Percentiles rank a stretch among this genome's conserved stretches.
Evolutionary conservation across 2,113 vertebrate species (phyloP).

Genomic region (Anhinga rufa): DNA sequence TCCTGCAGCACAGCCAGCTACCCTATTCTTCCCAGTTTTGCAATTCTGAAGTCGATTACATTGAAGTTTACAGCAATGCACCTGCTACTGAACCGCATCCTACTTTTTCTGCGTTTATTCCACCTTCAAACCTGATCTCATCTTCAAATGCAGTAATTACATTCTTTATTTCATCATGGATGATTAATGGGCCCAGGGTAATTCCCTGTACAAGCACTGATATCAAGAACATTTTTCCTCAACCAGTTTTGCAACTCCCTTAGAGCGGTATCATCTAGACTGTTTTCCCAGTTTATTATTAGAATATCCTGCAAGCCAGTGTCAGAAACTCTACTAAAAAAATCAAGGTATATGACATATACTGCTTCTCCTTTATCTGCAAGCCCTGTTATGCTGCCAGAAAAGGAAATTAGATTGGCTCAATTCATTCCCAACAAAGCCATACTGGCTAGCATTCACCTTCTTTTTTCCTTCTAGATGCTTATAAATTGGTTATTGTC

Average conservation of each 20-base stretch:
- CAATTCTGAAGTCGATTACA: background rate
- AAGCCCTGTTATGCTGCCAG: background rate
- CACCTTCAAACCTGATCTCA: background rate
- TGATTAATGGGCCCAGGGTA: constrained; percentile 3
- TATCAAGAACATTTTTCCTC: background rate
- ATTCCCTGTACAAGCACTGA: background rate
- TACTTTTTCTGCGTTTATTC: background rate
- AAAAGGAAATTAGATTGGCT: constrained; percentile 36
- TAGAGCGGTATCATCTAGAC: background rate
- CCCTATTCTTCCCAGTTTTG: background rate
- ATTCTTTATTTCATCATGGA: background rate
- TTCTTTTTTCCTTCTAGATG: background rate
- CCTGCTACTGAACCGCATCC: background rate
- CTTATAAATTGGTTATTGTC: constrained; percentile 17
- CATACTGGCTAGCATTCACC: background rate
- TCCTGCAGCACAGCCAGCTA: background rate
- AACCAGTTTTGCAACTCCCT: constrained; percentile 10
- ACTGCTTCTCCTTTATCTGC: background rate
- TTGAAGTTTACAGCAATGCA: background rate
- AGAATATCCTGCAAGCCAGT: constrained; percentile 11
- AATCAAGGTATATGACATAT: constrained; percentile 1
- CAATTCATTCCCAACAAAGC: background rate
- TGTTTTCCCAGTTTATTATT: constrained; percentile 24
- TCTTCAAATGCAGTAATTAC: background rate
- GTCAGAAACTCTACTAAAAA: constrained; percentile 25